A percentile compares a stretch with the other conserved stretches of the same genome.
Evolutionary conservation across 2,888 invertebrate genomes (phyloP).

Genomic region (Rutpela maculata): DNA sequence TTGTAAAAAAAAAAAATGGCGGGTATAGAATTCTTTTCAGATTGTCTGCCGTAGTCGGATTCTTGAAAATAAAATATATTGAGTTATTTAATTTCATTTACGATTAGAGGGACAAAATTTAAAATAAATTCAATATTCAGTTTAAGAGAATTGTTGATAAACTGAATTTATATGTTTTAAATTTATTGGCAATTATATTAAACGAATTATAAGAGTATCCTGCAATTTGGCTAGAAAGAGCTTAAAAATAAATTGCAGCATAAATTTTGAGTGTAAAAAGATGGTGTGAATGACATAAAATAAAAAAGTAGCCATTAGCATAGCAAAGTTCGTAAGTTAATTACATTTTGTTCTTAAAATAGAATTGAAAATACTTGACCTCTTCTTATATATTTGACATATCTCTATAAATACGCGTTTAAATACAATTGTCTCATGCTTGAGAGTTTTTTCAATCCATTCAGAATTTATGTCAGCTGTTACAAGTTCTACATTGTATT

Average conservation of each 20-base stretch:
- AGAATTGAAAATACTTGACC: constrained; percentile 65
- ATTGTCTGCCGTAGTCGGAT: no score
- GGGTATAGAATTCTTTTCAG: no score
- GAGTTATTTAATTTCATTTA: no score
- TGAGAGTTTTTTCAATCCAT: constrained; percentile 48
- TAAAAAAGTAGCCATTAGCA: constrained; percentile 40
- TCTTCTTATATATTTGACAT: constrained; percentile 64
- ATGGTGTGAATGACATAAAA: constrained; percentile 28
- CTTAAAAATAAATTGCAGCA: constrained; percentile 17
- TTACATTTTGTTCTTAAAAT: constrained; percentile 65
- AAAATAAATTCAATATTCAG: no score
- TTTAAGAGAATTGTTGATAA: no score
- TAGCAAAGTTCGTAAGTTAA: constrained; percentile 55
- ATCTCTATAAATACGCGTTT: constrained; percentile 63
- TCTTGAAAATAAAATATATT: no score
- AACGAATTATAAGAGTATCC: neutral
- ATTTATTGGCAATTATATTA: neutral
- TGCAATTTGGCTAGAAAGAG: neutral
- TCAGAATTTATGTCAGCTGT: constrained; percentile 52
- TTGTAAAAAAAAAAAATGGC: no score
- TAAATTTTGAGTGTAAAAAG: constrained; percentile 21
- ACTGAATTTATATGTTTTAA: no score
- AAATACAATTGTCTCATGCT: constrained; percentile 59
- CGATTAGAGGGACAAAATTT: no score
- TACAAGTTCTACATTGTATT: constrained; percentile 25